Base-by-base conservation (phyloP, 2,113 vertebrate genomes). In the Aviceda subcristata region DNA sequence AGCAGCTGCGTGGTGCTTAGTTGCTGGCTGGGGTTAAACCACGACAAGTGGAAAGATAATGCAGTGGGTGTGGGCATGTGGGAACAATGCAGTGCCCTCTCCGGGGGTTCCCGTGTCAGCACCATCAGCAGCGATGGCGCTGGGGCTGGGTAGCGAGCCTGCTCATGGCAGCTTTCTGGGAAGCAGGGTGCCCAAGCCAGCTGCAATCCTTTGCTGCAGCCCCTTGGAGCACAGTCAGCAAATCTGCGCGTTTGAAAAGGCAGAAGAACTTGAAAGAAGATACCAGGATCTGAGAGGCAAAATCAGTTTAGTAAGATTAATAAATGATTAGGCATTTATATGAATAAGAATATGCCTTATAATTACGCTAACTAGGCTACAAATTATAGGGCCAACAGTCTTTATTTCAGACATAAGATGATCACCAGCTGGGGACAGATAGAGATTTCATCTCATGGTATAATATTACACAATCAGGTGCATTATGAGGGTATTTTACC, bases 301-400 rank as follows among this genome's bases (percentile, higher is more conserved):
- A 95, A 95, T 90, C 48, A 92, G 51, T 77, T 88, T 92, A 86
- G 69, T 14, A 64, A 63, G 75, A 94, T 94, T 95, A 74, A 77
- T 93, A 95, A 92, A 56, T 0, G 0, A 90, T 81, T 94, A 94
- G 73, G 46, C 69, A 87, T 94, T 96, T 94, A 74, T 86, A 88
- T 26, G 59, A 95, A 91, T 80, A 79, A 94, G 90, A 97, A 82
- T 80, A 87, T 7, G 20, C 43, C 56, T 92, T 94, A 66, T 91
- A 95, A 96, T 97, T 97, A 96, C 15, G 2, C 39, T 95, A 97
- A 96, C 68, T 80, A 92, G 91, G 55, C 75, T 92, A 93, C 95
- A 97, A 97, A 92, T 91, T 95, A 96, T 63, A 94, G 89, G 85
- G 36, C 76, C 2, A 95, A 88, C 50, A 91, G 79, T 11, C 43